Evolutionary conservation across 2,113 vertebrate species (phyloP), one percentile per base, ranked within the genome.

Genomic region (Tiliqua scincoides): DNA sequence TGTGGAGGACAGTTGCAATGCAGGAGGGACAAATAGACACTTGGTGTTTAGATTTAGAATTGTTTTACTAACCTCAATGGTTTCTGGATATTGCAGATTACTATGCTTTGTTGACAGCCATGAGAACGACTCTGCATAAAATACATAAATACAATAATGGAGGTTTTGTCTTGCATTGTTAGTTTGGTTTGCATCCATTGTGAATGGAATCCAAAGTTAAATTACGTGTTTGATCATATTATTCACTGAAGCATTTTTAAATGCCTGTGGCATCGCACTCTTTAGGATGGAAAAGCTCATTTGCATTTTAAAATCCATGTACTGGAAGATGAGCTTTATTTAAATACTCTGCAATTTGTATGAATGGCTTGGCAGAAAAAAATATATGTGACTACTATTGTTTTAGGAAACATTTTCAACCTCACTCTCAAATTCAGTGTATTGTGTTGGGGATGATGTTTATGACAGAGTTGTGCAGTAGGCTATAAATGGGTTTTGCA

Each of bases 201-300:
- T 86, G 37, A 76, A 52, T 74, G 80, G 52, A 85, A 86, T 85
- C 86, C 91, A 67, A 90, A 93, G 82, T 87, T 91, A 94, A 91
- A 94, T 92, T 90, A 91, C 0, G 6, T 93, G 84, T 93, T 91
- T 94, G 89, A 89, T 92, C 63, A 82, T 87, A 79, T 89, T 89
- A 91, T 85, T 91, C 82, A 85, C 18, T 88, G 93, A 92, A 88
- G 65, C 82, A 75, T 87, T 25, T 87, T 89, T 88, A 78, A 89
- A 88, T 86, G 32, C 86, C 76, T 91, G 25, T 0, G 30, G 17
- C 48, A 87, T 85, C 87, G 43, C 17, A 88, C 54, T 74, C 59
- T 89, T 78, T 91, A 80, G 37, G 70, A 62, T 79, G 48, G 86
- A 93, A 90, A 75, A 3, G 27, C 27, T 65, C 90, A 89, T 80